Conservation (phyloP, 2,113 vertebrate genomes). For the Cyphomyrus discorhynchus region DNA sequence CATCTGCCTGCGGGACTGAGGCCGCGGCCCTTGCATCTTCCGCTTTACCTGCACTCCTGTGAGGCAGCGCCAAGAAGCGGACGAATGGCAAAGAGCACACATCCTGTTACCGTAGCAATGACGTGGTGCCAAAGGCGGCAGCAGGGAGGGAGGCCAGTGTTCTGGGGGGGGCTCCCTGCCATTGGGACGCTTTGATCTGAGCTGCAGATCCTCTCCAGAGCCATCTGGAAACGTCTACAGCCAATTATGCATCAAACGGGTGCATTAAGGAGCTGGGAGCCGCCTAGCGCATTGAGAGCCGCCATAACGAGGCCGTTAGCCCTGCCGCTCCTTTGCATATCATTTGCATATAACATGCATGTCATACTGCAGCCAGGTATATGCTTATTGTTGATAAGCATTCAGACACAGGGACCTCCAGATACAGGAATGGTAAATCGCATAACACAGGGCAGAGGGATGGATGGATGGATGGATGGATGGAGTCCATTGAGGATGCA, state of each 20-base stretch:
- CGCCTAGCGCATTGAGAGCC: not conserved
- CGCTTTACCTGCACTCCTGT: not conserved
- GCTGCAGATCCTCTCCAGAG: constrained; percentile 4
- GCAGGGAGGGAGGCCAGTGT: not conserved
- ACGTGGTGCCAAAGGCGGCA: not conserved
- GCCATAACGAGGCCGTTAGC: not conserved
- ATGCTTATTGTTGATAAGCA: not conserved
- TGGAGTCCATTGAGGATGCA: not conserved
- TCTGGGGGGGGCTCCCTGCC: not conserved
- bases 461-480: not conserved
- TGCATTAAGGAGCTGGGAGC: not conserved
- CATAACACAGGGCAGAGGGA: not conserved
- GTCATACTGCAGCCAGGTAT: not conserved
- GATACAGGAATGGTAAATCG: not conserved
- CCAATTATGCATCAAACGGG: not conserved
- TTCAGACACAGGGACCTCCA: not conserved
- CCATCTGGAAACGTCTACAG: not conserved
- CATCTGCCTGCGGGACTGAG: not conserved
- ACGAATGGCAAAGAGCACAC: not conserved
- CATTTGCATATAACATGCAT: not conserved
- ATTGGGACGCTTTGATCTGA: not conserved
- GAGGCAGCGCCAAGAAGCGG: not conserved
- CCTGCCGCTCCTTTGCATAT: not conserved
- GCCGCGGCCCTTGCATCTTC: not conserved
- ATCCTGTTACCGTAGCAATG: not conserved